phyloP scores from a whole-genome alignment of 2,113 vertebrate genomes.

The Microtus oregoni region DNA sequence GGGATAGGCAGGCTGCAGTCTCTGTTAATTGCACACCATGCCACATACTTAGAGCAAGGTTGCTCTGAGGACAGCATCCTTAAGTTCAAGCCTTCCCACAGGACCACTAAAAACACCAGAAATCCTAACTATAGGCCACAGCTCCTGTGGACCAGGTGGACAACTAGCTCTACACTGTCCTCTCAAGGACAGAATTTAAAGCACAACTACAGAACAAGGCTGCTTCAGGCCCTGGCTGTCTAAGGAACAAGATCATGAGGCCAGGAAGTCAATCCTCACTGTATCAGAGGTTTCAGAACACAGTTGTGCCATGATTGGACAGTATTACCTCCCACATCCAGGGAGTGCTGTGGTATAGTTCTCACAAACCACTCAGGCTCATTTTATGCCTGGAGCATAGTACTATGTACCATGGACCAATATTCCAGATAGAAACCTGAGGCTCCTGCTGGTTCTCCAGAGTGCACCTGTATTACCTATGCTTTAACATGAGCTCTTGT shows the following conservation, averaged over 20 bases:
- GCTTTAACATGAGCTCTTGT: rapidly evolving
- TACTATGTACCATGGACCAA: background rate
- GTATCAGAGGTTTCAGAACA: background rate
- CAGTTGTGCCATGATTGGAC: background rate
- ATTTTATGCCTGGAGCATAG: no score
- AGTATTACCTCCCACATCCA: rapidly evolving
- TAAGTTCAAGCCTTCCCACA: background rate
- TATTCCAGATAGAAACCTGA: background rate
- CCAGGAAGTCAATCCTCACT: background rate
- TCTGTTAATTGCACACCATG: background rate
- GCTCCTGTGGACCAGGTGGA: background rate
- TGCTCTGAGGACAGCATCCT: background rate
- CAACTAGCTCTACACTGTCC: rapidly evolving
- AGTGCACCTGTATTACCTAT: rapidly evolving
- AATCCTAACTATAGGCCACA: background rate
- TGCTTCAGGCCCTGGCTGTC: background rate
- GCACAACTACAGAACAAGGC: no score
- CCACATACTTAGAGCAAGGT: background rate
- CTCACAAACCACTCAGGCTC: background rate
- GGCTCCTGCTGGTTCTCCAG: background rate
- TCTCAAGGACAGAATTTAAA: background rate
- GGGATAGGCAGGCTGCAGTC: background rate
- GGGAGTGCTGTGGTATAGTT: background rate
- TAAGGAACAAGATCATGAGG: background rate
- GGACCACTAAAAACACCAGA: background rate